These are phyloP conservation scores for Imbricaverruca yamaguchii DNA, from an alignment of 2,888 invertebrate genomes.

Conservation along the genomic window DNA sequence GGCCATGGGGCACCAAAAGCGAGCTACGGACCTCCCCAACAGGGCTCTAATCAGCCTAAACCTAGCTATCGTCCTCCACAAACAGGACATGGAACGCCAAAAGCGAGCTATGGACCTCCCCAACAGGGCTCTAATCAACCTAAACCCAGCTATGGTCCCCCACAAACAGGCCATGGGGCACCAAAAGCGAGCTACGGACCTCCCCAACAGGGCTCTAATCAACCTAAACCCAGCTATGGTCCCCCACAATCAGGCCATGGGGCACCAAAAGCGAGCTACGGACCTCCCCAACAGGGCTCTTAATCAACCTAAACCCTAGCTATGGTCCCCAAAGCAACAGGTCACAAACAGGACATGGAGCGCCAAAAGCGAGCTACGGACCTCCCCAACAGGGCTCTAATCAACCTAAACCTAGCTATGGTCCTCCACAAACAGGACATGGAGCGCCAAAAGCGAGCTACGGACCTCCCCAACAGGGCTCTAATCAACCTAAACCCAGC, in stretches of 20 bases:
- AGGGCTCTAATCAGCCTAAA: neutral
- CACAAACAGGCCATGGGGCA: too few relatives aligned
- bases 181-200: neutral
- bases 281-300: neutral
- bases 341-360: neutral
- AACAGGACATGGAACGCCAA: neutral
- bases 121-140: too few relatives aligned
- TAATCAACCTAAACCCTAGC: neutral
- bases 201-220: neutral
- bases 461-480: neutral
- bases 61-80: neutral
- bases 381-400: neutral
- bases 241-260: neutral
- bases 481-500: neutral
- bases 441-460: neutral
- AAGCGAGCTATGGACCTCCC: too few relatives aligned
- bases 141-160: too few relatives aligned
- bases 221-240: neutral
- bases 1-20: neutral
- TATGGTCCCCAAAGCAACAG: neutral
- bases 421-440: neutral
- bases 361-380: neutral
- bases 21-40: neutral
- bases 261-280: neutral
- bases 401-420: neutral